These are phyloP conservation scores for Sebastes matsubarae DNA, from an alignment of 2,797 vertebrate species.

Conservation along the genomic window DNA sequence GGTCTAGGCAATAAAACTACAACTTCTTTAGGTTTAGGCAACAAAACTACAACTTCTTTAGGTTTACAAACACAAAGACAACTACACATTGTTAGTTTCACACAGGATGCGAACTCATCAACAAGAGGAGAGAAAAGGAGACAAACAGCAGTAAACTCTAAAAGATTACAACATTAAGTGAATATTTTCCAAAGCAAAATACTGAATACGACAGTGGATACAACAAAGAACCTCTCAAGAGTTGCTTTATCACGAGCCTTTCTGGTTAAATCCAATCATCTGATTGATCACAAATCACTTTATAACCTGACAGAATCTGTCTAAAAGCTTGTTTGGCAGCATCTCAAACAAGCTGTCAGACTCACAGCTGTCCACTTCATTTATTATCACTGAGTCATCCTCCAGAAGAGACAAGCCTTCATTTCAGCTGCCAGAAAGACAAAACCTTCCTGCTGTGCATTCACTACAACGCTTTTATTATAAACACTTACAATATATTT, in stretches of 20 bases:
- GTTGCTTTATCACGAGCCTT: not conserved
- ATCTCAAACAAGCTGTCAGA: constrained; percentile 26
- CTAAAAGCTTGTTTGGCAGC: constrained; percentile 49
- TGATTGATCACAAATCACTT: constrained; percentile 30
- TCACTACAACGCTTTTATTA: too few relatives aligned
- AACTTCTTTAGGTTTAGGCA: too few relatives aligned
- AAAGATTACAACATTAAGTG: not conserved
- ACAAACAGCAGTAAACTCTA: not conserved
- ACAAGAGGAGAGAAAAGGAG: not conserved
- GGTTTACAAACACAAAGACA: too few relatives aligned
- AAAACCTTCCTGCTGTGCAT: too few relatives aligned
- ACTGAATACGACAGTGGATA: not conserved
- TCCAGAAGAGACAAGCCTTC: not conserved
- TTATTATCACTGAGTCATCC: constrained; percentile 29
- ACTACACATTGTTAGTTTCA: too few relatives aligned
- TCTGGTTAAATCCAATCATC: constrained; percentile 7
- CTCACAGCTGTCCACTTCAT: constrained; percentile 9
- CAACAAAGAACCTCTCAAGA: not conserved
- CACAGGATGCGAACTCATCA: not conserved
- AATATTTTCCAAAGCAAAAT: not conserved
- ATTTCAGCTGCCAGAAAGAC: not conserved
- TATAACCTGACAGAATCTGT: constrained; percentile 1
- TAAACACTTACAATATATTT: too few relatives aligned
- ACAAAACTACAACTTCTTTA: too few relatives aligned
- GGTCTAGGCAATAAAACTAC: too few relatives aligned